Evolutionary conservation across 2,113 vertebrate genomes (phyloP).

Genomic region (Pseudopodoces humilis): DNA sequence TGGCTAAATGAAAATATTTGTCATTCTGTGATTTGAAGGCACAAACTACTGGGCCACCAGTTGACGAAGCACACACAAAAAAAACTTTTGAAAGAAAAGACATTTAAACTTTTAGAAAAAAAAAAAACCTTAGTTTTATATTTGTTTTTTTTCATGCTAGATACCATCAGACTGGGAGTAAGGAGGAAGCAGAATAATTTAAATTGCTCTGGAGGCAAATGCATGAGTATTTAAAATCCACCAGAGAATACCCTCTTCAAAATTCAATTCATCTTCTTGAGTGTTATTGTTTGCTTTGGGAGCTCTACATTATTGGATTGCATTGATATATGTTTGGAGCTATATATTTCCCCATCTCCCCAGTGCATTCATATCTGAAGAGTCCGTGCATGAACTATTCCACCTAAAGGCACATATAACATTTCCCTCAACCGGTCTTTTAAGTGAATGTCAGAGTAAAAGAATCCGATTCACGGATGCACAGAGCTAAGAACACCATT

Average conservation of each 20-base stretch:
- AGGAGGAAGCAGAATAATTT: background rate
- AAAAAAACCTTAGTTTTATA: background rate
- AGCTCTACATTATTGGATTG: background rate
- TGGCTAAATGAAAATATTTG: background rate
- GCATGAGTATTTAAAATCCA: background rate
- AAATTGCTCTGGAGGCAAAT: background rate
- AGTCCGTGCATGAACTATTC: background rate
- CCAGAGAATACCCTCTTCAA: background rate
- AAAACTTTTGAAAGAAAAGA: background rate
- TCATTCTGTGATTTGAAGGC: background rate
- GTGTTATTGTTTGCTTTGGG: slow-evolving; percentile 14
- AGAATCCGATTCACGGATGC: background rate
- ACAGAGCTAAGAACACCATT: background rate
- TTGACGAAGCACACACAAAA: background rate
- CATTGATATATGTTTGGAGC: background rate
- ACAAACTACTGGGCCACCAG: background rate
- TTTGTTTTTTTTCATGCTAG: background rate
- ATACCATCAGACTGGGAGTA: background rate
- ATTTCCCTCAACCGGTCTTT: background rate
- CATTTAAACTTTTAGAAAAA: background rate
- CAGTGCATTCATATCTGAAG: background rate
- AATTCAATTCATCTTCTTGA: slow-evolving; percentile 41
- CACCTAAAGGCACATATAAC: slow-evolving; percentile 11
- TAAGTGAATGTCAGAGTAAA: background rate
- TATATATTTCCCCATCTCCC: background rate